These are phyloP conservation scores for Spea multiplicata DNA, from an alignment of 2,113 vertebrate species.

Conservation along the genomic window DNA sequence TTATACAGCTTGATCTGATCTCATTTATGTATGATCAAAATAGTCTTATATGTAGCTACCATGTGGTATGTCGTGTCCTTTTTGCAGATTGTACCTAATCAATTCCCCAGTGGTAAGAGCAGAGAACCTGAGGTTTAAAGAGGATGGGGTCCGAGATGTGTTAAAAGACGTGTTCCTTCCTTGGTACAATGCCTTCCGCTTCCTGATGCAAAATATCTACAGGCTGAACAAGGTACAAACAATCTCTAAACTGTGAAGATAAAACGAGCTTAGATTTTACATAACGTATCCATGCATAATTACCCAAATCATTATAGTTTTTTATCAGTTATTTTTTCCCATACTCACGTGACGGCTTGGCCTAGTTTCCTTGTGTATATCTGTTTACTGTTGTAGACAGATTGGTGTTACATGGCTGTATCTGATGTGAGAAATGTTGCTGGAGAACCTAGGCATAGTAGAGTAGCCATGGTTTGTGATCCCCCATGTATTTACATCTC, in stretches of 20 bases:
- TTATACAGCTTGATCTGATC: neutral
- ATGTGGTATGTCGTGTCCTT: neutral
- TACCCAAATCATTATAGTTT: too few species aligned
- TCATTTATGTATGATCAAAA: neutral
- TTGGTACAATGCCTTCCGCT: constrained; percentile 98
- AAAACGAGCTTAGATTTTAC: too few species aligned
- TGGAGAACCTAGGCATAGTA: too few species aligned
- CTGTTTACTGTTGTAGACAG: too few species aligned
- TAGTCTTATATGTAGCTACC: too few species aligned
- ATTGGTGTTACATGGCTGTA: too few species aligned
- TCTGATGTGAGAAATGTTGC: too few species aligned
- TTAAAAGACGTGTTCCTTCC: constrained; percentile 97
- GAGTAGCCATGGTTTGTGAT: too few species aligned
- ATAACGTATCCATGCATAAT: too few species aligned
- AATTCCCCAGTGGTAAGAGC: constrained; percentile 96
- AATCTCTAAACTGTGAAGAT: neutral
- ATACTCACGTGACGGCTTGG: too few species aligned
- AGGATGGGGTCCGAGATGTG: constrained; percentile 91
- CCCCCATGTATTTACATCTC: neutral
- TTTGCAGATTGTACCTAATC: constrained; percentile 87
- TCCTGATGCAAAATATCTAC: constrained; percentile 89
- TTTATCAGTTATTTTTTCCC: too few species aligned
- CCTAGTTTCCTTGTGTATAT: too few species aligned
- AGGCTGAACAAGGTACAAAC: constrained; percentile 81
- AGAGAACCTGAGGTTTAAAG: constrained; percentile 95